Evolutionary conservation across 2,797 vertebrate genomes (phyloP).

Genomic region (Euphonia xanthogaster): DNA sequence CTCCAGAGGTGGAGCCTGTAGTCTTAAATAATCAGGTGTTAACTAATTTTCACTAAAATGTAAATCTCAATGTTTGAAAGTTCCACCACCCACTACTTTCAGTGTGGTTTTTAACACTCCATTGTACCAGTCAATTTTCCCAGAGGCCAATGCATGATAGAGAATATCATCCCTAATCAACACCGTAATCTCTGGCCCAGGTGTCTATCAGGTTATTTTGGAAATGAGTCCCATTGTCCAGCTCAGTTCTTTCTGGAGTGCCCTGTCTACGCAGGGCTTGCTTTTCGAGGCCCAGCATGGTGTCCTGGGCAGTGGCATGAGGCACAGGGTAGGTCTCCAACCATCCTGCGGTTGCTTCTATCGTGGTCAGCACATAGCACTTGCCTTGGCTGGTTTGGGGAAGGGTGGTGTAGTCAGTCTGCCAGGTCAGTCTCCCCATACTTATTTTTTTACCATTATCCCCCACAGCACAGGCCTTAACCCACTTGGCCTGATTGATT

Average conservation of each 20-base stretch:
- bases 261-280: not conserved
- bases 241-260: accelerated
- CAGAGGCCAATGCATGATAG: not conserved
- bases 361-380: accelerated
- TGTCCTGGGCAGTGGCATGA: not conserved
- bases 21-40: not conserved
- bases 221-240: not conserved
- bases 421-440: not conserved
- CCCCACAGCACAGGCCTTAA: not conserved
- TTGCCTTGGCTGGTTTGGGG: accelerated
- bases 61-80: too few species aligned
- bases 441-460: not conserved
- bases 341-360: not conserved
- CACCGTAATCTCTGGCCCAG: accelerated
- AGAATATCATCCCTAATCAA: not conserved
- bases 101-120: not conserved
- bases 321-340: not conserved
- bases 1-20: accelerated
- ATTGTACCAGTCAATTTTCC: too few species aligned
- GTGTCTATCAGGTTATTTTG: not conserved
- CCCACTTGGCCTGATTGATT: not conserved
- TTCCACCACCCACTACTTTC: not conserved
- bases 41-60: not conserved
- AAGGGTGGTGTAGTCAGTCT: not conserved
- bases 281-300: not conserved